Base-by-base conservation (phyloP, 1,140 invertebrate species). In the Drosophila santomea region DNA sequence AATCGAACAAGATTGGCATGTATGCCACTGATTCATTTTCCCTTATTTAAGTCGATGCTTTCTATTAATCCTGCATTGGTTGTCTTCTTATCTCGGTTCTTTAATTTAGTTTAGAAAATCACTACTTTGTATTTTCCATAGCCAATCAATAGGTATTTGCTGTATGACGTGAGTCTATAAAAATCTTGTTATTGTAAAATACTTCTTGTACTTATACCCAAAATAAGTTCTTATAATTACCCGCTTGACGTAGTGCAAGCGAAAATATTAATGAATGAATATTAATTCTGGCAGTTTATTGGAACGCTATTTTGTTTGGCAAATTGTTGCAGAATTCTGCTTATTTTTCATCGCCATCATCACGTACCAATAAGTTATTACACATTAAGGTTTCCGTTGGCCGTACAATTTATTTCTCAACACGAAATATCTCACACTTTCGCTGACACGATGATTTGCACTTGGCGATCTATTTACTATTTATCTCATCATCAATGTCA, bases 401-500 rank as follows among this genome's bases (percentile, higher is more conserved):
- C 28, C 50, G 3, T 17, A 20, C 8, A 12, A n/a, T 20, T 32
- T n/a, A 28, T 28, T 11, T 3, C 32, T 10, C n/a, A 45, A 47
- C 11, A 20, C 17, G 14, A n/a, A 15, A n/a, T 12, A 20, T 66
- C 10, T 47, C 56, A 62, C 25, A 15, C 25, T 62, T 43, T 58
- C 12, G 23, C 3, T 15, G n/a, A 3, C 6, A 58, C 32, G 39
- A 48, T 11, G 15, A 32, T 71, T n/a, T 15, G 38, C 39, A 69
- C 32, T 52, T 58, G 32, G 12, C 15, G 48, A 67, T 44, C 12
- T 35, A 43, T 71, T 69, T 41, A 12, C 8, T 41, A n/a, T 20
- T 8, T 20, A 36, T 25, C 44, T 48, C 39, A 57, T 10, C n/a
- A 47, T 51, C 28, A 28, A 58, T 78, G 74, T 57, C 67, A 60